phyloP scores from a whole-genome alignment of 2,888 invertebrate species.

The Cerceris rybyensis region DNA sequence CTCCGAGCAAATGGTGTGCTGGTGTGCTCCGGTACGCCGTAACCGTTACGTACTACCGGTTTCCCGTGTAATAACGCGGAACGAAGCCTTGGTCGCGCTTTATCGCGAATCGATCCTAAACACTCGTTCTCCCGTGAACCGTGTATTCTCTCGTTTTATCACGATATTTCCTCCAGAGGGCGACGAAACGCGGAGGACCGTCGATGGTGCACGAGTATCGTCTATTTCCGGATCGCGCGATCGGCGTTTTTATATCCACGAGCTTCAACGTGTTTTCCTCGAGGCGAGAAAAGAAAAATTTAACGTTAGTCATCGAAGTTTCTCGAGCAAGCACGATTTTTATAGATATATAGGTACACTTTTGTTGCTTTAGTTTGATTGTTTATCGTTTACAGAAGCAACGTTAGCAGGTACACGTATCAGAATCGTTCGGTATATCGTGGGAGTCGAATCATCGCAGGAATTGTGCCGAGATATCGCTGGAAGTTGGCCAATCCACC shows the following conservation, averaged over 20 bases:
- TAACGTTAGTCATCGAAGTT: too few species aligned
- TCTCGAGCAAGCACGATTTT: too few species aligned
- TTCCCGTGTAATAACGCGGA: constrained; percentile 49
- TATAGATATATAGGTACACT: too few species aligned
- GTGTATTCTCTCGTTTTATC: neutral
- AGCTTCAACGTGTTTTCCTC: too few species aligned
- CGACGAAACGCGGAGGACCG: neutral
- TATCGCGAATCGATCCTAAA: constrained; percentile 41
- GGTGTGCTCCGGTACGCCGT: constrained; percentile 8
- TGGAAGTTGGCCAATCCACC: constrained; percentile 56
- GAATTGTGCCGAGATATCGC: constrained; percentile 54
- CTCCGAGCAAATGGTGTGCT: constrained; percentile 11
- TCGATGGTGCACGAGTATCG: neutral
- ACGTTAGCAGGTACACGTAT: constrained; percentile 54
- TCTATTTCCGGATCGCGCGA: neutral
- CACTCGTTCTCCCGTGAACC: neutral
- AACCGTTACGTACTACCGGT: constrained; percentile 53
- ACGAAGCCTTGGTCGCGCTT: constrained; percentile 31
- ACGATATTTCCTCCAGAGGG: neutral
- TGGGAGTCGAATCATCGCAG: constrained; percentile 47
- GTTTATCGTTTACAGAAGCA: constrained; percentile 24
- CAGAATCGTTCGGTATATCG: constrained; percentile 52
- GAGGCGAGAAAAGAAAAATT: too few species aligned
- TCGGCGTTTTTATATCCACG: too few species aligned
- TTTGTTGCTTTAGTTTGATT: neutral